phyloP scores from a whole-genome alignment of 2,888 invertebrate species.

The Onthophagus sagittarius region DNA sequence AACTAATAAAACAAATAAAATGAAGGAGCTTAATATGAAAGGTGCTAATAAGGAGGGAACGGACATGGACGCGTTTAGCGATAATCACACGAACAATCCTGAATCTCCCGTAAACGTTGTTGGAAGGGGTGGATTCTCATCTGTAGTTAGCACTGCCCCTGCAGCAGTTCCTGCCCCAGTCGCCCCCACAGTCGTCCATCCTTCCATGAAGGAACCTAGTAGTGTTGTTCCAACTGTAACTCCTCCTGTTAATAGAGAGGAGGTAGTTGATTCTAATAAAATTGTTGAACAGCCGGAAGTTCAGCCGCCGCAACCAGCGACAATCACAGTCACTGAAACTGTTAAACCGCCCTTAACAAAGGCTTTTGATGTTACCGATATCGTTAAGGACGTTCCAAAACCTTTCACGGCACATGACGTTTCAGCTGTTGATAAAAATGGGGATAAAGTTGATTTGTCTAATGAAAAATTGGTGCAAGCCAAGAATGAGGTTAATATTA shows the following conservation, averaged over 20 bases:
- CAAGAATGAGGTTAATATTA: slow-evolving; percentile 43
- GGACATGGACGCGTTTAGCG: slow-evolving; percentile 58
- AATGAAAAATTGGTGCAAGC: slow-evolving; percentile 46
- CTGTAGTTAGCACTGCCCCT: too few relatives aligned
- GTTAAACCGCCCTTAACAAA: slow-evolving; percentile 28
- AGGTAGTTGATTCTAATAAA: slow-evolving; percentile 22
- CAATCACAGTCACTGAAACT: slow-evolving; percentile 34
- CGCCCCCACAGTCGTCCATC: too few relatives aligned
- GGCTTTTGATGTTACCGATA: slow-evolving; percentile 42
- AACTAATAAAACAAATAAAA: slow-evolving; percentile 52
- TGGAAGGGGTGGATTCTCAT: too few relatives aligned
- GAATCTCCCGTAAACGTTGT: slow-evolving; percentile 26
- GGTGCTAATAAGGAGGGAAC: slow-evolving; percentile 59
- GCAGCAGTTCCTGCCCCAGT: too few relatives aligned
- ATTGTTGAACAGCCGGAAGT: slow-evolving; percentile 10
- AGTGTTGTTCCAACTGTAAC: not conserved
- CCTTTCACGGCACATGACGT: slow-evolving; percentile 30
- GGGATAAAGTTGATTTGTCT: slow-evolving; percentile 37
- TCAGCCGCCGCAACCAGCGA: slow-evolving; percentile 24
- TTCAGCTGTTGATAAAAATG: slow-evolving; percentile 29
- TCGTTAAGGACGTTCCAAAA: slow-evolving; percentile 44
- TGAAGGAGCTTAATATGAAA: slow-evolving; percentile 54
- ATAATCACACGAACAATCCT: slow-evolving; percentile 28
- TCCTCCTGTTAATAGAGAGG: slow-evolving; percentile 7
- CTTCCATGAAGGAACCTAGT: slow-evolving; percentile 18